These are phyloP conservation scores for Leptura quadrifasciata DNA, from an alignment of 2,888 invertebrate genomes.

Conservation along the genomic window DNA sequence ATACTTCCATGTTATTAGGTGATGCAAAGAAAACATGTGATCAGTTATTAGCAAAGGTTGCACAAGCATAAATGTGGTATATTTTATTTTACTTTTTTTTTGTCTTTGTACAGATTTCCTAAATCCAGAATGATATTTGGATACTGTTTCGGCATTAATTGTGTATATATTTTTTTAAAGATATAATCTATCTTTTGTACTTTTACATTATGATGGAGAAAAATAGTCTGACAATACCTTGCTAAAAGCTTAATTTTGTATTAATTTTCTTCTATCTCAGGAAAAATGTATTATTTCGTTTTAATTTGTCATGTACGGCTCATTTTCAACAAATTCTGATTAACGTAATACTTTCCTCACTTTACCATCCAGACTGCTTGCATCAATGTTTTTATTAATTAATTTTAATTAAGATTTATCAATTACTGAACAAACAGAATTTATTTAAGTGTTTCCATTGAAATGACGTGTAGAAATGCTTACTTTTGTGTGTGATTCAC, in stretches of 20 bases:
- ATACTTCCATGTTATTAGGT: conserved; percentile 90
- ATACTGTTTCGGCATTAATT: conserved; percentile 8
- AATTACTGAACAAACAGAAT: neutral
- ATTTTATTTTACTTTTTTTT: conserved; percentile 43
- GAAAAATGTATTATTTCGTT: conserved; percentile 45
- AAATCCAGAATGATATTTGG: conserved; percentile 28
- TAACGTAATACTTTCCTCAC: neutral
- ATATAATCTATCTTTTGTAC: conserved; percentile 36
- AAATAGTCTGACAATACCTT: conserved; percentile 59
- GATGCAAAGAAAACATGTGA: conserved; percentile 95
- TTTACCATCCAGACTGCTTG: neutral
- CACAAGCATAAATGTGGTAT: conserved; percentile 55
- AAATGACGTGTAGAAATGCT: neutral
- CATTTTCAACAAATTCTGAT: neutral
- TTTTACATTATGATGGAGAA: conserved; percentile 55
- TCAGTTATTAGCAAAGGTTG: conserved; percentile 82
- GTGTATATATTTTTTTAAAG: conserved; percentile 32
- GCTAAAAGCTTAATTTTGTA: conserved; percentile 39
- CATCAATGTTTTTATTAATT: neutral
- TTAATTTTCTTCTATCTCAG: conserved; percentile 46
- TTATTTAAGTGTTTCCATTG: neutral
- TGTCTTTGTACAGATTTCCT: conserved; percentile 21
- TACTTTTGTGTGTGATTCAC: neutral
- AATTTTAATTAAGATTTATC: neutral
- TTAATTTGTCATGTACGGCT: conserved; percentile 6